Evolutionary conservation across 2,888 invertebrate species (phyloP), one percentile per base, ranked within the genome.

Genomic region (Erebia ligea): DNA sequence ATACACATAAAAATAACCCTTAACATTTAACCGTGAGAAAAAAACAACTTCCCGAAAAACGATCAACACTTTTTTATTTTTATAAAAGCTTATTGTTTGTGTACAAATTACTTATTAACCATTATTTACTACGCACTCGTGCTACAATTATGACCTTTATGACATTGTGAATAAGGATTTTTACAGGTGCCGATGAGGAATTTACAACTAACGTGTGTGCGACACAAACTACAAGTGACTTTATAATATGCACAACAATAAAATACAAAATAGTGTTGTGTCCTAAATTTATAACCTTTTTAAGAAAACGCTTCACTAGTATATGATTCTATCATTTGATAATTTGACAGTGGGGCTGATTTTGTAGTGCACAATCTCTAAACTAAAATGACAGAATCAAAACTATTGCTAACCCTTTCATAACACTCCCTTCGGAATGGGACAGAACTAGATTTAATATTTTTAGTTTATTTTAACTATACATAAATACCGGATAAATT

Each of bases 51-150:
- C 61, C 61, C 58, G 58, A 58, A 67, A 70, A 66, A 74, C 68
- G 19, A 61, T 61, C 65, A 69, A 73, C 72, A 70, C 59, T 68
- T 71, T 66, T 66, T 66, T n/a, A n/a, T 50, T 56, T 65, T 72
- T 73, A 75, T 70, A 76, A 76, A 77, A 77, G 76, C 77, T 76
- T 75, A 75, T 65, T 67, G 42, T 62, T 66, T 69, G 76, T 77
- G 75, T 77, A 77, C 75, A 76, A 77, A 72, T 75, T 65, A 64
- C 58, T 67, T 65, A 65, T 65, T 59, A 65, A 61, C 48, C 40
- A 42, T 66, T 58, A 45, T 34, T 62, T 15, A 67, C 66, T 69
- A 76, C 71, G n/a, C 70, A 67, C 72, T 70, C 74, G 74, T 75
- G 76, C 75, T 76, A 75, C 74, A 68, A 73, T 67, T 67, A 72